Evolutionary conservation across 1,140 invertebrate genomes (phyloP).

Genomic region (Pectinophora gossypiella): DNA sequence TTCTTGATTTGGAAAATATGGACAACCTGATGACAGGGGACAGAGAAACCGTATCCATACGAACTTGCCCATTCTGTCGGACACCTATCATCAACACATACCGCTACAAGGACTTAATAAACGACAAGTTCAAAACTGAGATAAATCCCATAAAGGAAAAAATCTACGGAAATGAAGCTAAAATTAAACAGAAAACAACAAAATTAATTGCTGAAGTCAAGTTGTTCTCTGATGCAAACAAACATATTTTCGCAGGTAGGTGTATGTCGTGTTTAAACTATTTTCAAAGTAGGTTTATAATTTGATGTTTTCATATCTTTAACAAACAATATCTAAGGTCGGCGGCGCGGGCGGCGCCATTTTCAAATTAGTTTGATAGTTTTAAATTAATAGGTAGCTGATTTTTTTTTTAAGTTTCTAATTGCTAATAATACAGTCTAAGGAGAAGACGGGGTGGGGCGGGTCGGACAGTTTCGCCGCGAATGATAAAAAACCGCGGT

Average conservation of each 20-base stretch:
- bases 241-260: not conserved
- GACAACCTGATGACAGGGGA: conserved; percentile 73
- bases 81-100: conserved; percentile 77
- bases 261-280: no score
- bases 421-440: no score
- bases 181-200: conserved; percentile 18
- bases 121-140: conserved; percentile 65
- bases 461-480: no score
- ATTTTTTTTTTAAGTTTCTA: no score
- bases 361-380: no score
- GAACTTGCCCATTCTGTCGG: conserved; percentile 79
- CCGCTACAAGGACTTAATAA: conserved; percentile 78
- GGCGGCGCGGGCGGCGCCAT: no score
- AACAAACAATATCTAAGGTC: no score
- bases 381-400: no score
- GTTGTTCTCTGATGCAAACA: conserved; percentile 4
- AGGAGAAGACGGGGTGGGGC: no score
- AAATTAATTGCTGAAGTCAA: conserved; percentile 8
- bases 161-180: conserved; percentile 46
- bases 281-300: no score
- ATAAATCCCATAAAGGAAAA: conserved; percentile 77
- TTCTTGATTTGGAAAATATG: conserved; percentile 76
- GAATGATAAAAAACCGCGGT: no score
- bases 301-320: no score
- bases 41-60: conserved; percentile 71